Evolutionary conservation across 2,113 vertebrate species (phyloP).

Genomic region (Clarias batrachus): DNA sequence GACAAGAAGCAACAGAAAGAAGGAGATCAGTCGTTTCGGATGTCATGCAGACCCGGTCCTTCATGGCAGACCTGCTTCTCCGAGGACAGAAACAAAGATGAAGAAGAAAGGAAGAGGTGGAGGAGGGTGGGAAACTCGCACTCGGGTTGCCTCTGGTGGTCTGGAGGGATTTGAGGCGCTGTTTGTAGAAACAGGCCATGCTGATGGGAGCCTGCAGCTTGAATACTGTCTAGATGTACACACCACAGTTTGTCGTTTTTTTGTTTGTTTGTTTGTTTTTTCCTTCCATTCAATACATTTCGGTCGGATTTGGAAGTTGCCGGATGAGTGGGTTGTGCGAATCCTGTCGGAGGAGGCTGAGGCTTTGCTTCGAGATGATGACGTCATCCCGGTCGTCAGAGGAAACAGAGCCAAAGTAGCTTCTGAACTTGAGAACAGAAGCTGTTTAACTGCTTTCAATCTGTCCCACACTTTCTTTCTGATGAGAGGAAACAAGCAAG

Average conservation of each 20-base stretch:
- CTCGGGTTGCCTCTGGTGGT: constrained; percentile 5
- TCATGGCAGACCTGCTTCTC: constrained; percentile 3
- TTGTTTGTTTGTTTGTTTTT: no score
- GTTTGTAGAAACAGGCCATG: constrained; percentile 7
- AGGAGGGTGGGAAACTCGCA: constrained; percentile 50
- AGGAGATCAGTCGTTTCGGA: constrained; percentile 1
- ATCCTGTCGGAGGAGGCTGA: constrained; percentile 26
- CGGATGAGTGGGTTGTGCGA: constrained; percentile 37
- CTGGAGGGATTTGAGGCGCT: constrained; percentile 1
- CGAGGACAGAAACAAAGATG: background rate
- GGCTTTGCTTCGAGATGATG: constrained; percentile 21
- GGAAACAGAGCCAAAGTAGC: background rate
- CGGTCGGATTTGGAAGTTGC: background rate
- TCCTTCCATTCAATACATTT: background rate
- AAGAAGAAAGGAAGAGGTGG: constrained; percentile 48
- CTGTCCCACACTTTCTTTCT: background rate
- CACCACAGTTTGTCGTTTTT: background rate
- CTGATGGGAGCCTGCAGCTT: constrained; percentile 14
- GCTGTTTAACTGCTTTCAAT: background rate
- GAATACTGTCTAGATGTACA: background rate
- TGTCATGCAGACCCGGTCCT: constrained; percentile 9
- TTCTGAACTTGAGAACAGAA: background rate
- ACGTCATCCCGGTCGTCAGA: constrained; percentile 31
- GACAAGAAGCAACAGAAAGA: background rate
- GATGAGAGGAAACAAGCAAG: background rate